A percentile compares a stretch with the other conserved stretches of the same genome.
phyloP scores from a whole-genome alignment of 2,113 vertebrate genomes.

The Todiramphus saurophagus region DNA sequence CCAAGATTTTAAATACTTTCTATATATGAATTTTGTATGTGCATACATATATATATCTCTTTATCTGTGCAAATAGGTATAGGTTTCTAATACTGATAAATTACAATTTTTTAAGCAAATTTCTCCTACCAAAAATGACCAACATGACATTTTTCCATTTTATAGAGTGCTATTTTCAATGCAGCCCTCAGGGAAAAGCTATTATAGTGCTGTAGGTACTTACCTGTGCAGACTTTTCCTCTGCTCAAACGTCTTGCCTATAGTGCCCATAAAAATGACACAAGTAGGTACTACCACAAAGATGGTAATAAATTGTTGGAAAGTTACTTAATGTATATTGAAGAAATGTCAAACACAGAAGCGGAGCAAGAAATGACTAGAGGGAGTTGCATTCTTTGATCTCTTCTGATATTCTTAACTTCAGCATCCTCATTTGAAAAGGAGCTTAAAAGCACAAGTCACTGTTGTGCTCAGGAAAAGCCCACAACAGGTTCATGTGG shows the following conservation, averaged over 20 bases:
- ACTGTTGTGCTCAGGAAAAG: neutral
- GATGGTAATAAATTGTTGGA: neutral
- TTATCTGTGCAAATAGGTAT: neutral
- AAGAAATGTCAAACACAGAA: neutral
- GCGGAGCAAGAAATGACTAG: neutral
- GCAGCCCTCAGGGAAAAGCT: neutral
- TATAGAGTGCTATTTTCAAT: neutral
- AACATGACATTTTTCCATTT: neutral
- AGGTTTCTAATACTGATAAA: neutral
- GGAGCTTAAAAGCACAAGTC: neutral
- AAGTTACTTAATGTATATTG: neutral
- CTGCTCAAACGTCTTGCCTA: neutral
- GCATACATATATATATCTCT: neutral
- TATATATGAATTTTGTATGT: neutral
- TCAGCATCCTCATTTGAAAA: neutral
- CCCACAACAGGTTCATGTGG: neutral
- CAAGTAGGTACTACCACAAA: neutral
- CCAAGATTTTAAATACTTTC: neutral
- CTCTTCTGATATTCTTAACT: neutral
- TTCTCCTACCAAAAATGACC: neutral
- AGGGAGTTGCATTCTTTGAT: neutral
- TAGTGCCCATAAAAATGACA: neutral
- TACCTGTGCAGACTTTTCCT: neutral
- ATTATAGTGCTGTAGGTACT: neutral
- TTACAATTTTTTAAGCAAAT: neutral